A percentile compares a stretch with the other conserved stretches of the same genome.
phyloP scores from a whole-genome alignment of 2,113 vertebrate genomes.

The Pheucticus melanocephalus region DNA sequence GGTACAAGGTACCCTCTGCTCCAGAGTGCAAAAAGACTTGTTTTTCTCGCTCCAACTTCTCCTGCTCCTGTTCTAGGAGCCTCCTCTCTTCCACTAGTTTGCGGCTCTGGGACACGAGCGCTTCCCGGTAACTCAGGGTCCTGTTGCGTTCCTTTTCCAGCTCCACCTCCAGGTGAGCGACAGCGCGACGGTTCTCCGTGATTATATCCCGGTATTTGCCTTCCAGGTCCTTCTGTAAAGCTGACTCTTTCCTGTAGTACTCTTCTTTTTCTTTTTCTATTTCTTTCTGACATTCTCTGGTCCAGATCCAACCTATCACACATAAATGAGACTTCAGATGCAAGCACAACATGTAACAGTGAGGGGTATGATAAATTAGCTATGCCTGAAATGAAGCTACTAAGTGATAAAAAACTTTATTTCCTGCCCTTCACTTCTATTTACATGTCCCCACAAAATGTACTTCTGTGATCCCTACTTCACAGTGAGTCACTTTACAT shows the following conservation, averaged over 20 bases:
- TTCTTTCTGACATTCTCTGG: conserved; percentile 88
- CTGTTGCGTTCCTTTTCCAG: conserved; percentile 90
- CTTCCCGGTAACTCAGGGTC: conserved; percentile 85
- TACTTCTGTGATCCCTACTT: background rate
- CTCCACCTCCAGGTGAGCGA: conserved; percentile 86
- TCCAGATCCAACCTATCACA: conserved; percentile 93
- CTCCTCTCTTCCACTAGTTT: conserved; percentile 86
- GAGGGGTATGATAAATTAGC: background rate
- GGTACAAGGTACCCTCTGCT: conserved; percentile 72
- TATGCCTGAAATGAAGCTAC: background rate
- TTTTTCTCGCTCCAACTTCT: conserved; percentile 80
- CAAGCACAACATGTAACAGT: background rate
- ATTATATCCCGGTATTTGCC: conserved; percentile 83
- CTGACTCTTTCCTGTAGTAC: conserved; percentile 71
- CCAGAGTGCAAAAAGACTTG: conserved; percentile 72
- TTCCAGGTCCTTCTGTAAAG: conserved; percentile 82
- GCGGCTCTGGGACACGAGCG: conserved; percentile 86
- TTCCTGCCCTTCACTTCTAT: background rate
- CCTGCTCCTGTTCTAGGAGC: conserved; percentile 80
- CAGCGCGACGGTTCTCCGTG: conserved; percentile 78
- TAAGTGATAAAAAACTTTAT: background rate
- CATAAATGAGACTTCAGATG: background rate
- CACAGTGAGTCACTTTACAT: background rate
- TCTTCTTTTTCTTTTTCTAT: conserved; percentile 81
- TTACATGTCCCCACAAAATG: background rate